These are phyloP conservation scores for Oncorhynchus mykiss DNA, from an alignment of 2,113 vertebrate genomes.

Conservation along the genomic window DNA sequence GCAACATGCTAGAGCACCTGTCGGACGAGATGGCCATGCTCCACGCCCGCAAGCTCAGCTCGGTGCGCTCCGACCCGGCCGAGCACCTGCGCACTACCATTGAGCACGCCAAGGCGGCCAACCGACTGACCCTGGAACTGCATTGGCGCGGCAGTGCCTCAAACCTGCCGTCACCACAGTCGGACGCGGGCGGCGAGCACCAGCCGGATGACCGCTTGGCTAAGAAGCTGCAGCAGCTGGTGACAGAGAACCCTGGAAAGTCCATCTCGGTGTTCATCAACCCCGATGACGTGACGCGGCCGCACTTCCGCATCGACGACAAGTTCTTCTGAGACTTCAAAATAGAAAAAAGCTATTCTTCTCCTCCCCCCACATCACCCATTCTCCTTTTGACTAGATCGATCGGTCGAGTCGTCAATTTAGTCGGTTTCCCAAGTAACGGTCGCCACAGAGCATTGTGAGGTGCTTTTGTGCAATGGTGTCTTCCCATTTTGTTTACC, in stretches of 20 bases:
- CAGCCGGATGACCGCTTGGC: constrained; percentile 93
- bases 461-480: constrained; percentile 58
- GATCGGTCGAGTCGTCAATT: neutral
- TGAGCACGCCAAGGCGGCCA: constrained; percentile 90
- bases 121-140: constrained; percentile 85
- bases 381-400: constrained; percentile 35
- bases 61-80: constrained; percentile 88
- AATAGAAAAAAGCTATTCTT: neutral
- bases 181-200: constrained; percentile 76
- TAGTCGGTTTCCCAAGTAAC: constrained; percentile 42
- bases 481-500: constrained; percentile 51
- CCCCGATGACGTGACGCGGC: constrained; percentile 93
- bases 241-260: constrained; percentile 97
- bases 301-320: constrained; percentile 97
- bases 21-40: constrained; percentile 87
- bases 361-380: constrained; percentile 10
- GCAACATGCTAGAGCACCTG: constrained; percentile 97
- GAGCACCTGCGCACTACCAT: constrained; percentile 94
- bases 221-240: constrained; percentile 97
- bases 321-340: constrained; percentile 90
- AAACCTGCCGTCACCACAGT: constrained; percentile 87
- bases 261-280: constrained; percentile 99
- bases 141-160: constrained; percentile 84
- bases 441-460: constrained; percentile 49
- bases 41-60: constrained; percentile 88